Conservation (phyloP, 2,797 vertebrate genomes). For the Pachyuromys duprasi region DNA sequence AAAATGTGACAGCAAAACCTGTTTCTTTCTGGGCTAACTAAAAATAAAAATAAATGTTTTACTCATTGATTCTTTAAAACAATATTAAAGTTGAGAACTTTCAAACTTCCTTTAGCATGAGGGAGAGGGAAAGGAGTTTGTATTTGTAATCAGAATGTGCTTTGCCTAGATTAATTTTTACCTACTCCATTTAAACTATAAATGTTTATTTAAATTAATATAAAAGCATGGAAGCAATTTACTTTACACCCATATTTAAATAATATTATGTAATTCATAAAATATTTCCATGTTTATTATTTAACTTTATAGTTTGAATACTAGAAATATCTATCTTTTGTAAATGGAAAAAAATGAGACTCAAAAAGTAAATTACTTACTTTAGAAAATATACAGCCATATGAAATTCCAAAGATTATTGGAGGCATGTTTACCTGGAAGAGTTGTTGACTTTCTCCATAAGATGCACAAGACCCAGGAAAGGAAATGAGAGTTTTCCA, state of each 20-base stretch:
- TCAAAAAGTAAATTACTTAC: constrained; percentile 21
- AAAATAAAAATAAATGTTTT: constrained; percentile 5
- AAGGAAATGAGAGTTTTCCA: not conserved
- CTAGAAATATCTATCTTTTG: not conserved
- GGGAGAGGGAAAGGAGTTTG: not conserved
- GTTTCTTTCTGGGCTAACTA: not conserved
- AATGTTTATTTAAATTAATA: constrained; percentile 48
- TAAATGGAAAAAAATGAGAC: not conserved
- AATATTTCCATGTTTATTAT: not conserved
- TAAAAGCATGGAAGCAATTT: not conserved
- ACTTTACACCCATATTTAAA: constrained; percentile 44
- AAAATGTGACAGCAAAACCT: not conserved
- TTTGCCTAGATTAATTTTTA: not conserved
- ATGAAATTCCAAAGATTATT: constrained; percentile 20
- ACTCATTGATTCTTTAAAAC: not conserved
- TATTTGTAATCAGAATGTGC: not conserved
- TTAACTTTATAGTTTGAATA: not conserved
- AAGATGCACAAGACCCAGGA: not conserved
- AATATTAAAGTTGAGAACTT: not conserved
- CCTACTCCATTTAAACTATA: not conserved
- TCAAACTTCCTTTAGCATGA: constrained; percentile 35
- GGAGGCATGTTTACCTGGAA: not conserved
- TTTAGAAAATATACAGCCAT: not conserved
- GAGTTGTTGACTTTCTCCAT: not conserved
- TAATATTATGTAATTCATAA: constrained; percentile 20